Evolutionary conservation across 2,113 vertebrate species (phyloP).

Genomic region (Crotalus horridus): DNA sequence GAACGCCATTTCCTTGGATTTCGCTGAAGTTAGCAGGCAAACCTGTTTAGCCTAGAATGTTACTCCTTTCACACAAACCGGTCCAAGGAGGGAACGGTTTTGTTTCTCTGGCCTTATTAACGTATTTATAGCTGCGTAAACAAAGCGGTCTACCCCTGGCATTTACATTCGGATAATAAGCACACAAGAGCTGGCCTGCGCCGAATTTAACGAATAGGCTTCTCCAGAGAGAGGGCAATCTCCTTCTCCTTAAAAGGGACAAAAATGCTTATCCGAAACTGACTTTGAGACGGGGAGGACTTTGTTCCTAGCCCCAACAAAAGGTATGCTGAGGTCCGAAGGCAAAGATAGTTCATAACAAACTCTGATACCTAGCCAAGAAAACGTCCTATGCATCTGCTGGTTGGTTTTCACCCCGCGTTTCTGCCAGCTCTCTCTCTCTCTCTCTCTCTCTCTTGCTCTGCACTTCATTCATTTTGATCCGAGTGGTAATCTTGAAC

Average conservation of each 20-base stretch:
- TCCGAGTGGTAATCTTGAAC: background rate
- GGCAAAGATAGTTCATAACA: no score
- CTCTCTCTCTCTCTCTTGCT: background rate
- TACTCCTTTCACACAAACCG: background rate
- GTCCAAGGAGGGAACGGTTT: background rate
- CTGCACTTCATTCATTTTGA: background rate
- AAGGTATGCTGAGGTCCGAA: background rate
- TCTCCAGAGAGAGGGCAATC: background rate
- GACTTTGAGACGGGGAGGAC: background rate
- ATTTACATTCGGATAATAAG: background rate
- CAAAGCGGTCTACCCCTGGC: background rate
- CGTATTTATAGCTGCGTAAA: background rate
- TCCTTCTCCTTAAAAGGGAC: background rate
- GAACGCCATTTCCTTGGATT: background rate
- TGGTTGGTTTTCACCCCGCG: background rate
- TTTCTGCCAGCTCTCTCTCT: background rate
- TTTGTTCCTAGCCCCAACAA: background rate
- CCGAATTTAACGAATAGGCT: background rate
- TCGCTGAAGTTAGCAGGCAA: background rate
- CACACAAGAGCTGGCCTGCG: background rate
- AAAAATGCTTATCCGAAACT: background rate
- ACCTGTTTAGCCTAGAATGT: background rate
- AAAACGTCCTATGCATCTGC: background rate
- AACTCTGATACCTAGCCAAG: background rate
- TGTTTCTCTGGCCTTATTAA: background rate